Base-by-base conservation (phyloP, 2,888 invertebrate genomes). In the Didymodactylos carnosus region DNA sequence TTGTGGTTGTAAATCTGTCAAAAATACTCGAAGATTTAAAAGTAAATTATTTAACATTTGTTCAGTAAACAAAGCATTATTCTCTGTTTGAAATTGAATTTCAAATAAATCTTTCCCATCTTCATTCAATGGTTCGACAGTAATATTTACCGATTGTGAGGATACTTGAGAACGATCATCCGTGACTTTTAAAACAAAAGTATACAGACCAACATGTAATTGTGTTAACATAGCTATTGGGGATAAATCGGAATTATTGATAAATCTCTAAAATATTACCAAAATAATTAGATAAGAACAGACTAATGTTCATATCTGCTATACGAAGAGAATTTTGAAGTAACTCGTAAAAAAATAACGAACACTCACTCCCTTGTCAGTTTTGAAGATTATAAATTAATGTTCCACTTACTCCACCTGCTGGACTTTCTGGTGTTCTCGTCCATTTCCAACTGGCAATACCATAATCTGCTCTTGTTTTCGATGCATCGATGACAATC, bases 381-480 rank as follows among this genome's bases (percentile, higher is more conserved):
- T n/a, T n/a, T n/a, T n/a, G n/a, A n/a, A n/a, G n/a, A 13, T 16
- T 41, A 16, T 41, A 41, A 41, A 41, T 41, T 41, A 41, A 23
- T 27, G 5, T 27, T 29, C 25, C 14, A 71, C 49, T 71, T 71
- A 71, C 72, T 39, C 74, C 74, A 27, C 53, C 41, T 11, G 74
- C 74, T 27, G 74, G 74, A 74, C 74, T 71, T 11, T 41, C 71
- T 39, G 35, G 25, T 41, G 43, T 69, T 27, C 71, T 74, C 13
- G 11, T 41, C 74, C 74, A 74, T 71, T 74, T 39, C 74, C 74
- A 74, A 43, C n/a, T 62, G 11, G 27, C 46, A 62, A 74, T 74
- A 23, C 27, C 25, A 49, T 70, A 62, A 62, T 62, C 62, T 3
- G 62, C 62, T 19, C 7, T 62, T 62, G 62, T 62, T 29, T 7